Evolutionary conservation across 2,113 vertebrate genomes (phyloP).

Genomic region (Silurus glanis): DNA sequence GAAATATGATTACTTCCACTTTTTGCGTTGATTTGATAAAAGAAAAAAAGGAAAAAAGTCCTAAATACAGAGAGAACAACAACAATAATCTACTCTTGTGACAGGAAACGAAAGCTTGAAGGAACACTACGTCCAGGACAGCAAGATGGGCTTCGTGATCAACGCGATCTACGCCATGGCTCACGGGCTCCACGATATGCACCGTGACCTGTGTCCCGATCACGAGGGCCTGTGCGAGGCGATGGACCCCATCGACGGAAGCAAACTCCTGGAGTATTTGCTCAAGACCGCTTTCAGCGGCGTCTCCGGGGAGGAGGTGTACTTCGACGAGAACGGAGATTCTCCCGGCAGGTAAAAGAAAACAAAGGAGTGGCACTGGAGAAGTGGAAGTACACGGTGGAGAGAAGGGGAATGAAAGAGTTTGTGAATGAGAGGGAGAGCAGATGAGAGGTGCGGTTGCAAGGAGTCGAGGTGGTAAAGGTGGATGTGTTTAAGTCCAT

Average conservation of each 20-base stretch:
- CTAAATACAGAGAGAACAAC: background rate
- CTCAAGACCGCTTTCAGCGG: slow-evolving; percentile 91
- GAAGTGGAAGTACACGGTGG: no score
- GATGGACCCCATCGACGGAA: slow-evolving; percentile 96
- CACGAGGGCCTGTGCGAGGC: slow-evolving; percentile 89
- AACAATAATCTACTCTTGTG: background rate
- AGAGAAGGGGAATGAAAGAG: no score
- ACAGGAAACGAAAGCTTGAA: slow-evolving; percentile 91
- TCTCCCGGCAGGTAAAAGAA: slow-evolving; percentile 88
- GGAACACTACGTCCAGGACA: slow-evolving; percentile 97
- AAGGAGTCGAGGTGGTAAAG: no score
- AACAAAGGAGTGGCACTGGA: background rate
- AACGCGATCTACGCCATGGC: slow-evolving; percentile 99
- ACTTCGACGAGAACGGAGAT: slow-evolving; percentile 97
- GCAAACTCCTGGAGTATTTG: slow-evolving; percentile 91
- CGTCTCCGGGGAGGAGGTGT: slow-evolving; percentile 93
- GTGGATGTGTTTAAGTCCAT: no score
- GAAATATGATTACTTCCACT: slow-evolving; percentile 14
- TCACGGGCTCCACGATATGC: slow-evolving; percentile 94
- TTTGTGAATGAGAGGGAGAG: no score
- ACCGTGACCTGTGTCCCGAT: slow-evolving; percentile 82
- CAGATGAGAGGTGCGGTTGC: no score
- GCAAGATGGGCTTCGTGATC: slow-evolving; percentile 99
- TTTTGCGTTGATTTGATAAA: background rate
- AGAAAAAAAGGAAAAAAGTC: background rate